Percentiles rank a stretch among this genome's conserved stretches.
phyloP scores from a whole-genome alignment of 2,888 invertebrate species.

The Myopa tessellatipennis region DNA sequence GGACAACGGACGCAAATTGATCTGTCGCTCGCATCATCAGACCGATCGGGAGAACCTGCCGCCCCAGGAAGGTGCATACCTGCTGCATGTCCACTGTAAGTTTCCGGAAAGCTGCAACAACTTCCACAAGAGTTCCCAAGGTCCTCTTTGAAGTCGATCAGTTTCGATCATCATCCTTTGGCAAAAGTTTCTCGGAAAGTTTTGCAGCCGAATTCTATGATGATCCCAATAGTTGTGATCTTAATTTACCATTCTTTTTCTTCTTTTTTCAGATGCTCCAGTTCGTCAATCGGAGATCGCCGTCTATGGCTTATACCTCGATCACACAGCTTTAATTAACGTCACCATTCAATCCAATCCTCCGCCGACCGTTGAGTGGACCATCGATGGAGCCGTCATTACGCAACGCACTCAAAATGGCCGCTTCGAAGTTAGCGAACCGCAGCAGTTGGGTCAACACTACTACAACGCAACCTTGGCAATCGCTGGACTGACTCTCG shows the following conservation, averaged over 20 bases:
- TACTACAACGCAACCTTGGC: constrained; percentile 77
- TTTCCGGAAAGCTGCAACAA: constrained; percentile 43
- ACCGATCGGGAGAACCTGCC: constrained; percentile 63
- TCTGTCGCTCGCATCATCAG: constrained; percentile 76
- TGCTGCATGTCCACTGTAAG: constrained; percentile 74
- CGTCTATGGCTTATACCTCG: constrained; percentile 80
- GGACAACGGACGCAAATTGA: constrained; percentile 75
- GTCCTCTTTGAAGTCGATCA: background rate
- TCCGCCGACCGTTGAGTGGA: constrained; percentile 77
- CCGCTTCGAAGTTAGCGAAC: constrained; percentile 63
- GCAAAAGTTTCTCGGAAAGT: background rate
- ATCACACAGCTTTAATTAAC: constrained; percentile 77
- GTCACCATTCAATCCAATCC: constrained; percentile 82
- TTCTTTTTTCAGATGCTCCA: constrained; percentile 73
- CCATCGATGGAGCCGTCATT: constrained; percentile 71
- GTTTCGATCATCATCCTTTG: background rate
- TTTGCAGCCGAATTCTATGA: no score
- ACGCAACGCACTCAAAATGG: constrained; percentile 68
- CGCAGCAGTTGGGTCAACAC: constrained; percentile 70
- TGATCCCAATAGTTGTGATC: background rate
- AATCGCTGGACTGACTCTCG: constrained; percentile 76
- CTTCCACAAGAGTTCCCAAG: background rate
- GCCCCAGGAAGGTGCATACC: constrained; percentile 59
- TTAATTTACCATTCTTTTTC: background rate
- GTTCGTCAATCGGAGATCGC: constrained; percentile 72